These are phyloP conservation scores for Xiphophorus birchmanni DNA, from an alignment of 2,797 vertebrate species.

Conservation along the genomic window DNA sequence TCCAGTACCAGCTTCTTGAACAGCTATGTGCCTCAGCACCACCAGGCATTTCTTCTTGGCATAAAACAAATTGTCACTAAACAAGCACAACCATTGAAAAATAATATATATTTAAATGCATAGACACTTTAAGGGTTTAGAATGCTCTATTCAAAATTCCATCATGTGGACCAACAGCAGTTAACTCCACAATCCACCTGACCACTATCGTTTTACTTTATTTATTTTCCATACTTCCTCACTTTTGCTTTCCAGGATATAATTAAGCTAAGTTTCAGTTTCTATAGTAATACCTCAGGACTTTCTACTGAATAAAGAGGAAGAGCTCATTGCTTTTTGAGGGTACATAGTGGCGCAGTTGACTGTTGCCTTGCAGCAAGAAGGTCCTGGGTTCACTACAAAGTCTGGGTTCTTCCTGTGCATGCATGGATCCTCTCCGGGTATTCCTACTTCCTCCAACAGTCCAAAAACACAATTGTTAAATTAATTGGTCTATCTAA, in stretches of 20 bases:
- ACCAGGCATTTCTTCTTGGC: conserved; percentile 64
- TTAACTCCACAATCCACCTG: background rate
- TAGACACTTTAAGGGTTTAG: background rate
- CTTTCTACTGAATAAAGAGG: background rate
- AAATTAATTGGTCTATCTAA: too few species aligned
- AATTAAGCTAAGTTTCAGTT: background rate
- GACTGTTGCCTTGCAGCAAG: too few species aligned
- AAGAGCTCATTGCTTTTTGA: background rate
- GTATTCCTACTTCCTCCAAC: too few species aligned
- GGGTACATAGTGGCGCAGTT: too few species aligned
- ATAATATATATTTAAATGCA: conserved; percentile 2
- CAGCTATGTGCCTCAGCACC: conserved; percentile 35
- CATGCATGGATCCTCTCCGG: too few species aligned
- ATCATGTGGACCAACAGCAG: background rate
- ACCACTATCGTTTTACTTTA: background rate
- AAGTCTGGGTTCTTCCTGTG: too few species aligned
- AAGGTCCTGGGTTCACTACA: too few species aligned
- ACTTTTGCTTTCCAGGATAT: background rate
- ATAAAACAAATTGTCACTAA: conserved; percentile 56
- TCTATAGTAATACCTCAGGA: background rate
- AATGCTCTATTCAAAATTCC: background rate
- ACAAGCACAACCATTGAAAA: conserved; percentile 50
- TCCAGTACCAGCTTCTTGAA: background rate
- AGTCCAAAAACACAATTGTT: too few species aligned
- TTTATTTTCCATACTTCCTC: background rate